A percentile compares a stretch with the other conserved stretches of the same genome.
Conservation (phyloP, 2,888 invertebrate genomes). For the Mycalesis mineus region DNA sequence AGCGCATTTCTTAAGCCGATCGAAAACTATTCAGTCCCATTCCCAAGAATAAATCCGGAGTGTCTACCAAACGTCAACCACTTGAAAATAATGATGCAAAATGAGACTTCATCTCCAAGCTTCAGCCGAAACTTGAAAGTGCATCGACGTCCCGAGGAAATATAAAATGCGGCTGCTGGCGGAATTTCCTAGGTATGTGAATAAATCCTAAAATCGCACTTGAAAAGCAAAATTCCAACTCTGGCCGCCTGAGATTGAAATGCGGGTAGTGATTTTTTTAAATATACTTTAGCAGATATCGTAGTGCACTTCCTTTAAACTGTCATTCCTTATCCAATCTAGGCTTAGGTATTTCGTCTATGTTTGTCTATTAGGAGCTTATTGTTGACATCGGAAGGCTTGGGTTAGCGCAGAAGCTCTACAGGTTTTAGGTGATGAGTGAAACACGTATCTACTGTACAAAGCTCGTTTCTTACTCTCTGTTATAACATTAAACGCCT, state of each 20-base stretch:
- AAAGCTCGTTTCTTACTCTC: no score
- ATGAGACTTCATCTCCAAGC: conserved; percentile 46
- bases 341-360: no score
- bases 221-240: conserved; percentile 1
- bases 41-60: conserved; percentile 14
- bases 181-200: not conserved
- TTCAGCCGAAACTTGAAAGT: conserved; percentile 29
- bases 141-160: conserved; percentile 26
- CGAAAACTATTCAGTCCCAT: not conserved
- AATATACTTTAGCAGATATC: not conserved
- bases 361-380: no score
- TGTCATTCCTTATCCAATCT: no score
- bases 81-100: conserved; percentile 67
- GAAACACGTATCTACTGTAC: no score
- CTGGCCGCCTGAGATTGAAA: not conserved
- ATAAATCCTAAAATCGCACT: not conserved
- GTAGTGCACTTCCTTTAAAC: not conserved
- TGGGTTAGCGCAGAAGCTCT: no score
- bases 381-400: no score
- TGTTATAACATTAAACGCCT: no score
- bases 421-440: no score
- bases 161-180: conserved; percentile 31
- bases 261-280: not conserved
- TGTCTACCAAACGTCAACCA: conserved; percentile 32
- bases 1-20: not conserved